Base-by-base conservation (phyloP, 2,113 vertebrate species). In the Sinocyclocheilus rhinocerous region DNA sequence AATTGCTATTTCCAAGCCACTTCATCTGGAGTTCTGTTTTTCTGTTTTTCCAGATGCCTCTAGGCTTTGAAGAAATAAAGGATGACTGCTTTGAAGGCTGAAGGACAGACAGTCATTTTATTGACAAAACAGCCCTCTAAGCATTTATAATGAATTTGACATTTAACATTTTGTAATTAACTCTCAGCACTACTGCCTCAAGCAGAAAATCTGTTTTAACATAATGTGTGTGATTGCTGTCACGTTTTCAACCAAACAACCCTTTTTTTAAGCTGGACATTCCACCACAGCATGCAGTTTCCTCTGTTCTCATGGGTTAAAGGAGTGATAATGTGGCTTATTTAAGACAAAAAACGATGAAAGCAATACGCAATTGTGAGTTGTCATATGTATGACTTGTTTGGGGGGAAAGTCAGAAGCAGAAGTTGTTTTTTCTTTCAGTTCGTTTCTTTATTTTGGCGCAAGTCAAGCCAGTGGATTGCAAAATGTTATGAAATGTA, bases 281-380 rank as follows among this genome's bases (percentile, higher is more conserved):
- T 82, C 33, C 77, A 77, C 33, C 11, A 76, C 75, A 61, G 16
- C 22, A 33, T 26, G 42, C 4, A 45, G 57, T 67, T 76, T 85
- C 69, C 76, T 84, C 67, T 6, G 15, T 84, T 87, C 33, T 26
- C 6, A 4, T 52, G 77, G 75, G 42, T 81, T 81, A 22, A 69
- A 85, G 72, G 24, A 65, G 8, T 76, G 63, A 13, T 42, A 20
- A 42, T 76, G 83, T 24, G 57, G n/a, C 8, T 59, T 20, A 24
- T 82, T 15, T 69, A 67, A 13, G 26, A 0, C 55, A 67, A 79
- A 67, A 7, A 8, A 42, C 4, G 20, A 85, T 52, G 87, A 67
- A n/a, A 84, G 26, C 24, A n/a, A 61, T 6, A 6, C 6, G 10
- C 12, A 45, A 20, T 69, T 76, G 13, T 29, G 22, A 52, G 12